Evolutionary conservation across 2,888 invertebrate genomes (phyloP).

Genomic region (Myopa testacea): DNA sequence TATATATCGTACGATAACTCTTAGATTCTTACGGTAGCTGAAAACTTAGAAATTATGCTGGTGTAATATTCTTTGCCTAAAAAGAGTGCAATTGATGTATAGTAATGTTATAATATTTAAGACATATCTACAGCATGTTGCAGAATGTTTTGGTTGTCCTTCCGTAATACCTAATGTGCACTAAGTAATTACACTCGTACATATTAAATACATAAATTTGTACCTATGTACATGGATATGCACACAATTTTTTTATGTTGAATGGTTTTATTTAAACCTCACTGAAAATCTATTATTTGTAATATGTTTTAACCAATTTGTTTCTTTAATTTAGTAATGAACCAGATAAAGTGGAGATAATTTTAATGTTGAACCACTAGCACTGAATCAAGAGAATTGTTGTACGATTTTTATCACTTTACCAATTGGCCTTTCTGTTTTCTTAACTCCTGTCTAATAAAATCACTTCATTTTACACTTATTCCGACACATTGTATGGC

Average conservation of each 20-base stretch:
- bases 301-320: background rate
- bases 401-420: background rate
- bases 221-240: background rate
- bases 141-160: conserved; percentile 22
- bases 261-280: too few relatives aligned
- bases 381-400: background rate
- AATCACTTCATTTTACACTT: conserved; percentile 9
- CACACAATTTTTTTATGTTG: background rate
- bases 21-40: too few relatives aligned
- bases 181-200: background rate
- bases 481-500: background rate
- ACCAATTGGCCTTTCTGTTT: background rate
- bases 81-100: too few relatives aligned
- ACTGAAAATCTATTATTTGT: too few relatives aligned
- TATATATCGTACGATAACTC: too few relatives aligned
- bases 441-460: background rate
- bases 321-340: background rate
- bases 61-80: too few relatives aligned
- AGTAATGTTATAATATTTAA: background rate
- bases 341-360: too few relatives aligned
- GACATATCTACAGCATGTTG: background rate
- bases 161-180: background rate
- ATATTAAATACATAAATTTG: background rate
- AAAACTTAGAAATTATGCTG: too few relatives aligned
- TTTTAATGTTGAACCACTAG: background rate